Percentiles rank a stretch among this genome's conserved stretches.
These are phyloP conservation scores for Coracias cyanogaster DNA, from an alignment of 2,797 vertebrate genomes.

Conservation along the genomic window DNA sequence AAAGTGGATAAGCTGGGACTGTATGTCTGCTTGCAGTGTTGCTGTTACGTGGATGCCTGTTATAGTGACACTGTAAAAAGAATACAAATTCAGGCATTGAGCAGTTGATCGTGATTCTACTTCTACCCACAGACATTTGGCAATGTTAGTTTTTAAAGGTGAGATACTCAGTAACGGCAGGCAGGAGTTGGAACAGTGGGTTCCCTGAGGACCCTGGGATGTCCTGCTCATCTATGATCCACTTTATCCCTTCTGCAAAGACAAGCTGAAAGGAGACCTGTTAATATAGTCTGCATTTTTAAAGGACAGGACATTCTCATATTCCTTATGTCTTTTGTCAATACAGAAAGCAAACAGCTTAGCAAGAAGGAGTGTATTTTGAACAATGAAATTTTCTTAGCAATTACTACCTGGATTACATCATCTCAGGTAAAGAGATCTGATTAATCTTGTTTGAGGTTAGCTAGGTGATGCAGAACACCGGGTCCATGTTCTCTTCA, in stretches of 20 bases:
- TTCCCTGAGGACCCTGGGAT: background rate
- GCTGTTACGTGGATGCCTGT: background rate
- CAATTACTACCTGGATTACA: background rate
- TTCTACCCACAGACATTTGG: background rate
- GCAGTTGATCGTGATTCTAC: background rate
- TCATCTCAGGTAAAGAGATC: background rate
- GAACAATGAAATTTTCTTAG: conserved; percentile 57
- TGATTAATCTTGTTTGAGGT: conserved; percentile 19
- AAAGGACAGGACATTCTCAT: conserved; percentile 61
- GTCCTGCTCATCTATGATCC: background rate
- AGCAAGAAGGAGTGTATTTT: conserved; percentile 29
- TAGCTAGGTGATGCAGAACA: conserved; percentile 2
- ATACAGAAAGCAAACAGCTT: conserved; percentile 51
- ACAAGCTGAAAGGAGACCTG: background rate
- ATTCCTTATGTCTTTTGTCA: conserved; percentile 34
- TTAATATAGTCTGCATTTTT: background rate
- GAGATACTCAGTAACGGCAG: background rate
- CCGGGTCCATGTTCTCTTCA: background rate
- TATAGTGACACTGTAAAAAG: background rate
- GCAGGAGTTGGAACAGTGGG: background rate
- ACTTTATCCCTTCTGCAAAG: background rate
- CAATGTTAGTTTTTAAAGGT: background rate
- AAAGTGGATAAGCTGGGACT: background rate
- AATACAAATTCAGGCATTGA: background rate
- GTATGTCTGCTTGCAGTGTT: background rate